Percentiles rank a stretch among this genome's conserved stretches.
Conservation (phyloP, 2,113 vertebrate species). For the Syrrhaptes paradoxus region DNA sequence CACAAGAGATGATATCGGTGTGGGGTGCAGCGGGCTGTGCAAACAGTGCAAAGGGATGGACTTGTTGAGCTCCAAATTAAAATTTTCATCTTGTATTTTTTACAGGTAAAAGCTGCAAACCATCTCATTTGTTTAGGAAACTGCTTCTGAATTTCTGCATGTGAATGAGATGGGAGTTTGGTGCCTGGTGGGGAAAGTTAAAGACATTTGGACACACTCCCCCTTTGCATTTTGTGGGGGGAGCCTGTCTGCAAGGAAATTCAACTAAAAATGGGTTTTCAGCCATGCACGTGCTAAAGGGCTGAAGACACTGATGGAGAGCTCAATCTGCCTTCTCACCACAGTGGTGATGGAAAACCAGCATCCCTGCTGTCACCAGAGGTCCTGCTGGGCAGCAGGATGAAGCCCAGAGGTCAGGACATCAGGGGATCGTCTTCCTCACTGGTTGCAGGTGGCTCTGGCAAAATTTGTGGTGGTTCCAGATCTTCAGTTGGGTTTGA, state of each 20-base stretch:
- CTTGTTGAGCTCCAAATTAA: background rate
- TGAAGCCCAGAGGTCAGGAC: background rate
- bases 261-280: background rate
- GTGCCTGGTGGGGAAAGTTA: background rate
- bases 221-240: background rate
- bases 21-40: background rate
- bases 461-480: background rate
- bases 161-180: fast-evolving
- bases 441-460: fast-evolving
- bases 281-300: background rate
- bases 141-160: background rate
- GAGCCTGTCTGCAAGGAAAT: too few relatives aligned
- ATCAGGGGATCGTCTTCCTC: background rate
- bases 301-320: background rate
- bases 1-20: fast-evolving
- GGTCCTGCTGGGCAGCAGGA: background rate
- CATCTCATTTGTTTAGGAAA: background rate
- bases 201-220: background rate
- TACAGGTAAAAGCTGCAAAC: background rate
- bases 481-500: background rate
- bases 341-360: fast-evolving
- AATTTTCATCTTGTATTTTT: background rate
- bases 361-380: background rate
- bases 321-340: background rate
- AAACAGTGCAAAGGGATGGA: background rate